Evolutionary conservation across 2,113 vertebrate genomes (phyloP).

Genomic region (Hoplias malabaricus): DNA sequence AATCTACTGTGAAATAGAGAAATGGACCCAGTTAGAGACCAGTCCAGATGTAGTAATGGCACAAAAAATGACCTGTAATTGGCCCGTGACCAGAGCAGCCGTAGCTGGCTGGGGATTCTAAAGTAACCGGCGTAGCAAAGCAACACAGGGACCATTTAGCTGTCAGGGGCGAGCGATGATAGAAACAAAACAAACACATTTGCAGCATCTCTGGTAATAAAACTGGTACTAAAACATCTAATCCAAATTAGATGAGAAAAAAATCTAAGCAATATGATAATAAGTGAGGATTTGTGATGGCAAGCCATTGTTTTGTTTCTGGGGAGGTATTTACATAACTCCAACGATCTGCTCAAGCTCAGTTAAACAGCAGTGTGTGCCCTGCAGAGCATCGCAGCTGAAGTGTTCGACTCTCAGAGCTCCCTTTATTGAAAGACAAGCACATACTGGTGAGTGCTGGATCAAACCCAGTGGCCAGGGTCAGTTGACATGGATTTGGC

Average conservation of each 20-base stretch:
- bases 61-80: constrained; percentile 33
- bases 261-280: not conserved
- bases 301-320: not conserved
- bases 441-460: not conserved
- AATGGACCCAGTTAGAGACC: not conserved
- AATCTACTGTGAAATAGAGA: constrained; percentile 27
- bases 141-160: constrained; percentile 9
- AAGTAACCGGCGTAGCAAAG: constrained; percentile 26
- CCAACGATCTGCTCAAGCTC: not conserved
- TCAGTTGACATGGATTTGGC: too few species aligned
- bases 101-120: constrained; percentile 15
- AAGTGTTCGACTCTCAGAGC: not conserved
- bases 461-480: too few species aligned
- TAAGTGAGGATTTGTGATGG: not conserved
- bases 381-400: not conserved
- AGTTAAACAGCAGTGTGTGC: not conserved
- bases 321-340: not conserved
- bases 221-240: not conserved
- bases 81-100: constrained; percentile 7
- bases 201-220: not conserved
- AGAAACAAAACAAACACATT: constrained; percentile 6
- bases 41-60: constrained; percentile 16
- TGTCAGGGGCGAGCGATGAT: not conserved
- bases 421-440: not conserved
- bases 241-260: not conserved